These are phyloP conservation scores for Urocynchramus pylzowi DNA, from an alignment of 2,113 vertebrate species.

Conservation along the genomic window DNA sequence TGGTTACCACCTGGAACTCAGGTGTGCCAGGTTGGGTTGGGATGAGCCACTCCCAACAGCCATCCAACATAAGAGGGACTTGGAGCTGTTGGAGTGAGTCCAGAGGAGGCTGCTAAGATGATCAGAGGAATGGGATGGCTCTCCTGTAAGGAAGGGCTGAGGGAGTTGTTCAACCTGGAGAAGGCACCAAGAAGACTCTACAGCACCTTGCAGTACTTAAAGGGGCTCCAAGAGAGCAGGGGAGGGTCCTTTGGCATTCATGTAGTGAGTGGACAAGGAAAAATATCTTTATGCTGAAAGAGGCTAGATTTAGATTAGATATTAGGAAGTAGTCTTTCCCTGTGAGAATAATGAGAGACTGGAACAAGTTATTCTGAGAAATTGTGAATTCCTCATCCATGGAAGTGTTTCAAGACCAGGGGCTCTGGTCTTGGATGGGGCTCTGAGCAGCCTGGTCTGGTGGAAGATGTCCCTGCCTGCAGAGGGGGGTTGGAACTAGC, in stretches of 20 bases:
- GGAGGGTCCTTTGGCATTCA: neutral
- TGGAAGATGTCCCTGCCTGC: neutral
- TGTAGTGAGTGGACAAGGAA: neutral
- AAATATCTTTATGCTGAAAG: neutral
- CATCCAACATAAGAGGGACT: neutral
- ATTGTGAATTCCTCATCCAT: neutral
- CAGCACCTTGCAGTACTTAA: neutral
- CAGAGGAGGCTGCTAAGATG: too few species aligned
- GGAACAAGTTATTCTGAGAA: neutral
- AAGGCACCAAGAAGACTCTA: neutral
- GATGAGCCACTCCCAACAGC: neutral
- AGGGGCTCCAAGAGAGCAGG: neutral
- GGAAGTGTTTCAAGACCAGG: neutral
- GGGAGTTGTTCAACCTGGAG: neutral
- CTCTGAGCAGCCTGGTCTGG: neutral
- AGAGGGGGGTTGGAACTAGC: fast-evolving
- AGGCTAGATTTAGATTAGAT: neutral
- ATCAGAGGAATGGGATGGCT: neutral
- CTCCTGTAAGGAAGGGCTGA: neutral
- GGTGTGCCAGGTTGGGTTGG: neutral
- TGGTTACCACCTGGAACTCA: neutral
- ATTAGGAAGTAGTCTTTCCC: neutral
- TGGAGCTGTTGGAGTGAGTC: neutral
- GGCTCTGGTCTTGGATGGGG: neutral
- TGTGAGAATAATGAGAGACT: neutral